Conservation (phyloP, 2,888 invertebrate genomes). For the Andrena marginata region DNA sequence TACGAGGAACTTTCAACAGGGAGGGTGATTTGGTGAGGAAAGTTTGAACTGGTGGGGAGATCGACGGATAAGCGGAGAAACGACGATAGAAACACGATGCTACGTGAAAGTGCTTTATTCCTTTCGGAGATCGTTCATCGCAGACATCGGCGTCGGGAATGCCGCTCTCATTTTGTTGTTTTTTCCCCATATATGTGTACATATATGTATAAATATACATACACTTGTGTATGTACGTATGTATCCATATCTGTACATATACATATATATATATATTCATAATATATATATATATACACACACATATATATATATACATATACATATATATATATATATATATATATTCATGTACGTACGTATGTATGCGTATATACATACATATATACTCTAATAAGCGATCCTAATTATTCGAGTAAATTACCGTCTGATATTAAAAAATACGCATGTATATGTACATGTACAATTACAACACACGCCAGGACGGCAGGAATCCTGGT, state of each 20-base stretch:
- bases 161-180: slow-evolving; percentile 70
- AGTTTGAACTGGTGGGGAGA: neutral
- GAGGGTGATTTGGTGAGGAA: neutral
- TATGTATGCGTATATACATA: slow-evolving; percentile 63
- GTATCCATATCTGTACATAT: slow-evolving; percentile 25
- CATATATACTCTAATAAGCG: slow-evolving; percentile 74
- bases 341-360: slow-evolving; percentile 52
- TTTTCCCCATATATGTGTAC: slow-evolving; percentile 61
- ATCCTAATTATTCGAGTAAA: slow-evolving; percentile 75
- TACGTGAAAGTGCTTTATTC: slow-evolving; percentile 77
- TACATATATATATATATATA: slow-evolving; percentile 32
- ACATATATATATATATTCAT: slow-evolving; percentile 31
- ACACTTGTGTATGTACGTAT: slow-evolving; percentile 50
- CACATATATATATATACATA: slow-evolving; percentile 56
- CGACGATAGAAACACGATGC: slow-evolving; percentile 62
- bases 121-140: slow-evolving; percentile 76
- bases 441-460: slow-evolving; percentile 77
- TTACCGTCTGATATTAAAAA: slow-evolving; percentile 76
- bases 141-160: slow-evolving; percentile 75
- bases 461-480: slow-evolving; percentile 77
- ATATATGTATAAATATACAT: slow-evolving; percentile 57
- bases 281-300: slow-evolving; percentile 57
- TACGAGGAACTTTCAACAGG: too few species aligned
- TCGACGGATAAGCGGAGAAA: slow-evolving; percentile 7
- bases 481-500: slow-evolving; percentile 77